Evolutionary conservation across 2,888 invertebrate genomes (phyloP).

Genomic region (Pandemis cinnamomeana): DNA sequence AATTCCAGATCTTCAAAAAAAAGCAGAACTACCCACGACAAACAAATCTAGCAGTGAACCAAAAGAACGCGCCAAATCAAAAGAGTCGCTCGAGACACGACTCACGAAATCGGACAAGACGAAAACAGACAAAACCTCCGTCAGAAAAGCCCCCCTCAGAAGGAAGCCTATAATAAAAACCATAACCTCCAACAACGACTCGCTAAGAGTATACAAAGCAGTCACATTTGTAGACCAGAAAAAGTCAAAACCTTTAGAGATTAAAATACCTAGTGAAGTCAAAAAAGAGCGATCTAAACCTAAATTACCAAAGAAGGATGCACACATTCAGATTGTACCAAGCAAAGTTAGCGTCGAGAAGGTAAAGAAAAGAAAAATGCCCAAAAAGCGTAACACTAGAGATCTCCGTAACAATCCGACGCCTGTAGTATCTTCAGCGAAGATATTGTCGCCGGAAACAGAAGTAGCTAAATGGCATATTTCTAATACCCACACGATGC

Average conservation of each 20-base stretch:
- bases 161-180: constrained; percentile 61
- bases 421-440: constrained; percentile 27
- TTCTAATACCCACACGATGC: constrained; percentile 58
- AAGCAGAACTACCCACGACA: background rate
- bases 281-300: constrained; percentile 46
- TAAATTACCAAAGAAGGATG: constrained; percentile 36
- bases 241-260: constrained; percentile 49
- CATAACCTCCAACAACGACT: constrained; percentile 51
- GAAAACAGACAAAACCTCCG: background rate
- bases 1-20: background rate
- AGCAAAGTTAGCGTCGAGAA: constrained; percentile 41
- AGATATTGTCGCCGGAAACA: constrained; percentile 55
- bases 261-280: constrained; percentile 56
- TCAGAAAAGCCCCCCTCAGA: constrained; percentile 27
- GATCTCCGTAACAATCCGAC: constrained; percentile 4
- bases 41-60: background rate
- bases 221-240: constrained; percentile 63
- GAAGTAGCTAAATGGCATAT: constrained; percentile 73
- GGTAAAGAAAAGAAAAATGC: constrained; percentile 33
- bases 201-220: constrained; percentile 57
- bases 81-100: constrained; percentile 36
- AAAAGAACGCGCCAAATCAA: constrained; percentile 36
- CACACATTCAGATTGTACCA: constrained; percentile 25
- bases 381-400: background rate
- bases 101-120: constrained; percentile 5